Conservation (phyloP, 1,140 invertebrate genomes). For the Caenorhabditis tropicalis region DNA sequence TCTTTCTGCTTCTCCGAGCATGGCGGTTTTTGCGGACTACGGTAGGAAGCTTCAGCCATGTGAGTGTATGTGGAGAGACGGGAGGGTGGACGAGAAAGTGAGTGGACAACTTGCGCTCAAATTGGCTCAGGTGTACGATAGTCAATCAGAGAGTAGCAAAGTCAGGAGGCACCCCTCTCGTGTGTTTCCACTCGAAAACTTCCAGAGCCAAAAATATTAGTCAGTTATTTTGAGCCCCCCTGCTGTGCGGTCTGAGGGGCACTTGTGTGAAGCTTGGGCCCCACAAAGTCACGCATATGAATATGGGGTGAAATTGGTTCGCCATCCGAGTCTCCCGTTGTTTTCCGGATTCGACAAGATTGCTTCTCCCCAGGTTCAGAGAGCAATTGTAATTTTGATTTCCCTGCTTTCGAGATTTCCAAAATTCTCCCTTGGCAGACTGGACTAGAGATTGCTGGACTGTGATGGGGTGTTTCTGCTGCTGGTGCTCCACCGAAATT, state of each 20-base stretch:
- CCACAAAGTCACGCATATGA: slow-evolving; percentile 41
- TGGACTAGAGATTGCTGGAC: no score
- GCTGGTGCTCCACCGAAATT: neutral
- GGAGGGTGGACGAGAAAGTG: no score
- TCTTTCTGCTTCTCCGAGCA: neutral
- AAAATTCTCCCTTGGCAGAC: no score
- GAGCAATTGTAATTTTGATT: neutral
- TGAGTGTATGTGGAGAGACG: neutral
- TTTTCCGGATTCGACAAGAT: slow-evolving; percentile 14
- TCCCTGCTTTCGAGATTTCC: neutral
- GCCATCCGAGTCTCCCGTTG: neutral
- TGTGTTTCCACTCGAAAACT: neutral
- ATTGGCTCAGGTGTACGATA: slow-evolving; percentile 41
- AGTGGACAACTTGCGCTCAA: slow-evolving; percentile 25
- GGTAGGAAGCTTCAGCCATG: slow-evolving; percentile 35
- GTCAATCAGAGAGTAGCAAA: slow-evolving; percentile 10
- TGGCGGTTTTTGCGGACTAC: neutral
- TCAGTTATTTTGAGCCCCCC: slow-evolving; percentile 21
- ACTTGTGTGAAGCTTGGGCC: slow-evolving; percentile 21
- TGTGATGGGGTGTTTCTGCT: no score
- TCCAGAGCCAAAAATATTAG: slow-evolving; percentile 26
- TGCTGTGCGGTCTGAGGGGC: slow-evolving; percentile 37
- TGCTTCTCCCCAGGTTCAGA: neutral
- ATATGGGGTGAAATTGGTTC: slow-evolving; percentile 26
- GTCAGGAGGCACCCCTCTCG: slow-evolving; percentile 40